Base-by-base conservation (phyloP, 2,888 invertebrate species). In the Zygothrica quintamaculata region DNA sequence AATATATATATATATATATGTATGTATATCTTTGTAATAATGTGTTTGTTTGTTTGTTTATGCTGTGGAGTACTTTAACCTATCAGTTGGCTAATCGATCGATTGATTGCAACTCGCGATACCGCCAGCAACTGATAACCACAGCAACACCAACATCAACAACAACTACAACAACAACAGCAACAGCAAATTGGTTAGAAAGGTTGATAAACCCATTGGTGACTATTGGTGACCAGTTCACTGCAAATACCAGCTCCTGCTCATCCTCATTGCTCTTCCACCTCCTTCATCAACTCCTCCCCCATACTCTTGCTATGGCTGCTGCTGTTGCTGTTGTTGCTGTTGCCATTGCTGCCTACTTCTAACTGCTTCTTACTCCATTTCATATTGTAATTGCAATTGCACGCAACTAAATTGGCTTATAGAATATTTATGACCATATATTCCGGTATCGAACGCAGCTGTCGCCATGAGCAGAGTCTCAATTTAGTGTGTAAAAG, bases 141-240 rank as follows among this genome's bases (percentile, higher is more conserved):
- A 72, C 74, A 77, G 60, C 52, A 71, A 61, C 77, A 55, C 43
- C 50, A 69, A 55, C 65, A 43, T 11, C 39, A 48, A 29, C 25
- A 52, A 16, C 46, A 51, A 37, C 31, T n/a, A 46, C 50, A 69
- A 55, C 65, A 43, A 11, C 39, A 48, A 29, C 25, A 52, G 22
- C 46, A 51, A 37, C 31, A 43, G 16, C 50, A 40, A 57, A 31
- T 31, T 16, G 34, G 13, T 7, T 7, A 11, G 65, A 68, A 64
- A 77, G 84, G 82, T 82, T 84, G 82, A 81, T 82, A 84, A 82
- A 82, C 84, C 62, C 77, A 70, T 72, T 67, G 62, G 52, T 47
- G 60, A 39, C 42, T 61, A 52, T 52, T 60, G 42, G 42, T 56
- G 39, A 22, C 18, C 18, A 22, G 18, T n/a, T 8, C 26, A 26